phyloP scores from a whole-genome alignment of 2,797 vertebrate species.

The Perodicticus potto region DNA sequence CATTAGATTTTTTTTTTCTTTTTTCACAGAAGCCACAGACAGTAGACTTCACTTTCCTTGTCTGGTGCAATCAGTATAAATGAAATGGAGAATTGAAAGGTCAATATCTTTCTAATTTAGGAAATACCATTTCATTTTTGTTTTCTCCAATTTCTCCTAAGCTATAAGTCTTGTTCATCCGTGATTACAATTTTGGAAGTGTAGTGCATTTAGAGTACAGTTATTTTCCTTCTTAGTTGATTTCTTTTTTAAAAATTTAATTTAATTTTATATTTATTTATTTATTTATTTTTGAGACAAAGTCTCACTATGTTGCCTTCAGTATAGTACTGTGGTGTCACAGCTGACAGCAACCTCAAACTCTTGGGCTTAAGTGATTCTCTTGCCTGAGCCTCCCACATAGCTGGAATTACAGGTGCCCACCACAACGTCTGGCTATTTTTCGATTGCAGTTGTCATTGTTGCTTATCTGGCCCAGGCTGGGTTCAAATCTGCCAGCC shows the following conservation, averaged over 20 bases:
- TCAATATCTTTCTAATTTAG: conserved; percentile 63
- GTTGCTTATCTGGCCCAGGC: too few relatives aligned
- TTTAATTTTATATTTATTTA: too few relatives aligned
- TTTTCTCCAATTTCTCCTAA: conserved; percentile 55
- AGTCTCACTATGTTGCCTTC: too few relatives aligned
- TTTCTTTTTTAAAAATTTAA: background rate
- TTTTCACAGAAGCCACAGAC: conserved; percentile 54
- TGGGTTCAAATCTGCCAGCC: too few relatives aligned
- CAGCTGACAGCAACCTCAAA: too few relatives aligned
- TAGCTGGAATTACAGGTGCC: too few relatives aligned
- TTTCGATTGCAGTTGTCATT: too few relatives aligned
- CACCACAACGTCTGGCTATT: too few relatives aligned
- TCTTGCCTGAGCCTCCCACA: too few relatives aligned
- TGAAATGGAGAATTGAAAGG: conserved; percentile 48
- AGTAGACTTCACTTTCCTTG: conserved; percentile 64
- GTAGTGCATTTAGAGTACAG: background rate
- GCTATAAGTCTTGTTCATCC: conserved; percentile 28
- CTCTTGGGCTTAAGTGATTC: too few relatives aligned
- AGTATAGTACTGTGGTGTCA: too few relatives aligned
- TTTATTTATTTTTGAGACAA: background rate
- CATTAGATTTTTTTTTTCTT: background rate
- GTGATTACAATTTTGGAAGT: conserved; percentile 49
- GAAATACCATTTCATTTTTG: conserved; percentile 56
- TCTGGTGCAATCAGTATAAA: conserved; percentile 71
- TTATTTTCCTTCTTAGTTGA: background rate